Evolutionary conservation across 2,113 vertebrate genomes (phyloP), one percentile per base, ranked within the genome.

Genomic region (Gila orcuttii): DNA sequence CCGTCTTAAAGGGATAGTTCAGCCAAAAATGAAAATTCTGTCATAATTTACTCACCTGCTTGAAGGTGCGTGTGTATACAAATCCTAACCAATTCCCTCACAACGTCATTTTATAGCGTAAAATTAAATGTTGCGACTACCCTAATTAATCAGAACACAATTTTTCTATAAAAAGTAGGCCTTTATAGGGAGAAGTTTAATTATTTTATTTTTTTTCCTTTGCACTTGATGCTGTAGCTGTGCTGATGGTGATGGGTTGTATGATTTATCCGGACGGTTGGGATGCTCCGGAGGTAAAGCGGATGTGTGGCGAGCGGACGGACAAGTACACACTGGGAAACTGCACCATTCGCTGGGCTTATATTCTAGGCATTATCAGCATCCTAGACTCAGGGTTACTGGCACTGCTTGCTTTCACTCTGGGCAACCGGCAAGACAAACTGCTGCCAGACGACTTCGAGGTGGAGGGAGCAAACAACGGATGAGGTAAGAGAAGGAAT

Each of bases 331-430:
- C 88, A 0, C 93, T 99, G 91, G 98, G 98, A 0, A 97, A 97
- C 90, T 99, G 98, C 93, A 98, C 97, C 0, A 95, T 99, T 90
- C 97, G 98, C 94, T 99, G 98, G 98, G 97, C 98, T 0, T 99
- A 98, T 94, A 98, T 99, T 94, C 94, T 99, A 82, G 98, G 97
- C 90, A 97, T 99, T 92, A 97, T 99, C 79, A 96, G 96, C 90
- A 97, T 99, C 88, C 94, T 99, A 0, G 98, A 99, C 0, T 95
- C 98, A 0, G 91, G 97, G 83, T 95, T 99, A 28, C 96, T 99
- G 83, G 95, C 97, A 13, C 94, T 99, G 82, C 89, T 99, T 83
- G 97, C 97, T 74, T 99, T 99, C 1, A 97, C 97, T 9, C 89
- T 99, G 62, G 98, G 97, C 8, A 99, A 97, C 92, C 90, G 98